Evolutionary conservation across 2,113 vertebrate genomes (phyloP).

Genomic region (Sinocyclocheilus anophthalmus): DNA sequence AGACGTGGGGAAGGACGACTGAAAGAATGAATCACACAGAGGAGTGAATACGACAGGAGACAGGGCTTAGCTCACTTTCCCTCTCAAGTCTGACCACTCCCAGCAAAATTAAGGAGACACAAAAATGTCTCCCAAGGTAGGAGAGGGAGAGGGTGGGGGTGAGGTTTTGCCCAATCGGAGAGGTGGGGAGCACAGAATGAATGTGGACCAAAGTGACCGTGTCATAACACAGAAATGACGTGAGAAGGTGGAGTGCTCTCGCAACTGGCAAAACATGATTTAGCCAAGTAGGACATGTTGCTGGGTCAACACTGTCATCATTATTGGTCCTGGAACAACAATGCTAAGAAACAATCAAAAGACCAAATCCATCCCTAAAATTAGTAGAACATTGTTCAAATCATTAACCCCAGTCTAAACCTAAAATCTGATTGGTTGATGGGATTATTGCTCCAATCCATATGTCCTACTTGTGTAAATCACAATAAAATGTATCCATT

Average conservation of each 20-base stretch:
- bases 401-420: background rate
- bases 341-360: background rate
- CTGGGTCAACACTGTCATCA: background rate
- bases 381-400: background rate
- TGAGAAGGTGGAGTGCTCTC: conserved; percentile 58
- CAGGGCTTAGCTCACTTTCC: conserved; percentile 17
- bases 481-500: background rate
- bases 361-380: background rate
- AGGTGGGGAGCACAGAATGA: conserved; percentile 75
- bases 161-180: conserved; percentile 52
- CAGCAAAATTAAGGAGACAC: background rate
- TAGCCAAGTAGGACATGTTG: background rate
- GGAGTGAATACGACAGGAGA: background rate
- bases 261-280: conserved; percentile 58
- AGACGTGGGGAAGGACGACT: background rate
- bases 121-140: background rate
- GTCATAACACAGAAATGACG: conserved; percentile 52
- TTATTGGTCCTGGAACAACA: background rate
- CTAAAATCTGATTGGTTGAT: conserved; percentile 5
- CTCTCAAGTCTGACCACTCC: background rate
- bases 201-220: conserved; percentile 61
- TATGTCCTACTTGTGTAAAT: background rate
- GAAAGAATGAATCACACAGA: background rate
- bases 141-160: background rate
- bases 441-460: background rate